phyloP scores from a whole-genome alignment of 2,113 vertebrate species.

The Pterocles gutturalis region DNA sequence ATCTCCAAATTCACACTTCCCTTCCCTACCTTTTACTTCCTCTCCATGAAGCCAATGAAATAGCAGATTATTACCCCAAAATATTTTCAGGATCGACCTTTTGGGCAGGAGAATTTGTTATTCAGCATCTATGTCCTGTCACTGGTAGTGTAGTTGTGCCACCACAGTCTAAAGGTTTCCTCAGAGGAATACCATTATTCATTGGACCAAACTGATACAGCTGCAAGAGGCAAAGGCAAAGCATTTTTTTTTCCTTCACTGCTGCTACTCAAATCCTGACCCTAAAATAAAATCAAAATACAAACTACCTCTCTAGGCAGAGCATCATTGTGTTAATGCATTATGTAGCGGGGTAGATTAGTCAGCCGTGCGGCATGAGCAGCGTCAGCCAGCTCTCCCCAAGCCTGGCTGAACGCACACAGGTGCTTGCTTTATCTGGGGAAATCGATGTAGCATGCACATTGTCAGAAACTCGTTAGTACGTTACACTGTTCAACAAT shows the following conservation, averaged over 20 bases:
- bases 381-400: neutral
- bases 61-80: neutral
- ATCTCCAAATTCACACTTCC: neutral
- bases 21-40: neutral
- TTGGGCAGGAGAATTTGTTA: neutral
- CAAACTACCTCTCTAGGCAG: neutral
- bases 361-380: neutral
- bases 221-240: neutral
- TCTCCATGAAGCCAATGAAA: neutral
- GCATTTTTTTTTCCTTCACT: neutral
- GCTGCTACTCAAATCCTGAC: neutral
- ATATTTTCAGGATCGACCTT: neutral
- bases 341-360: neutral
- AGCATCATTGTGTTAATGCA: neutral
- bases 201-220: neutral
- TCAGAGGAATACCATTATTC: neutral
- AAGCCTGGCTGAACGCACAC: neutral
- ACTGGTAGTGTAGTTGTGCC: neutral
- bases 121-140: fast-evolving
- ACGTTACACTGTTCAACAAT: neutral
- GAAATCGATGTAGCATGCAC: neutral
- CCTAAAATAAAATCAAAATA: neutral
- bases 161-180: neutral
- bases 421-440: neutral
- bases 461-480: neutral